Conservation (phyloP, 1,140 invertebrate genomes). For the Adelges cooleyi region DNA sequence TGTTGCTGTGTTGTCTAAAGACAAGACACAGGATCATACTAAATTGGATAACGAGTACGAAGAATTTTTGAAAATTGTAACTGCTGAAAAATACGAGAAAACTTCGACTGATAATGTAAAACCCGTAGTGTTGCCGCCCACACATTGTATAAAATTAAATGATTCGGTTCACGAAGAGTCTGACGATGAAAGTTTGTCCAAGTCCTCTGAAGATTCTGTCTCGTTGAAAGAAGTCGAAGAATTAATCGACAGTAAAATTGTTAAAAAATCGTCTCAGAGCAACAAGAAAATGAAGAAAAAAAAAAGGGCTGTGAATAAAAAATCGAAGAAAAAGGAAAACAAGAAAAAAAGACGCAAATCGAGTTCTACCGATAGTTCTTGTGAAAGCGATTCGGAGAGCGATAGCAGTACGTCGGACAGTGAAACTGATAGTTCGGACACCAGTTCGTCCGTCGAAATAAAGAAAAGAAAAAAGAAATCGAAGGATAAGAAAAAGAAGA, state of each 20-base stretch:
- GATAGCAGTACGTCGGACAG: slow-evolving; percentile 3
- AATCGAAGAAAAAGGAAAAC: slow-evolving; percentile 6
- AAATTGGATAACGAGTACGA: slow-evolving; percentile 25
- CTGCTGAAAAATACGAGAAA: neutral
- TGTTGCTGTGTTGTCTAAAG: neutral
- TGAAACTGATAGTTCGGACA: neutral
- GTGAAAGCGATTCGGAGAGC: neutral
- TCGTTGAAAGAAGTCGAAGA: neutral
- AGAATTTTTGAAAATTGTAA: slow-evolving; percentile 30
- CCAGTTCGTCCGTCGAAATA: neutral
- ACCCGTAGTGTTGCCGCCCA: neutral
- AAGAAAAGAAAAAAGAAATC: neutral
- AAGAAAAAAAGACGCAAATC: slow-evolving; percentile 5
- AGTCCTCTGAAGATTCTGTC: neutral
- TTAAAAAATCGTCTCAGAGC: neutral
- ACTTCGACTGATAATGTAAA: neutral
- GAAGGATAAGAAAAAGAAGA: slow-evolving; percentile 5
- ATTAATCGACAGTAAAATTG: neutral
- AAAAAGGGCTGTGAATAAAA: neutral
- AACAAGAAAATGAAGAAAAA: neutral
- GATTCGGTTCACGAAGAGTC: neutral
- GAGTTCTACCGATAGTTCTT: slow-evolving; percentile 15
- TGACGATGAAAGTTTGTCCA: neutral
- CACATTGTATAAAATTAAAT: neutral
- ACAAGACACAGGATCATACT: neutral